These are phyloP conservation scores for Euzophera pinguis DNA, from an alignment of 2,888 invertebrate species.

Conservation along the genomic window DNA sequence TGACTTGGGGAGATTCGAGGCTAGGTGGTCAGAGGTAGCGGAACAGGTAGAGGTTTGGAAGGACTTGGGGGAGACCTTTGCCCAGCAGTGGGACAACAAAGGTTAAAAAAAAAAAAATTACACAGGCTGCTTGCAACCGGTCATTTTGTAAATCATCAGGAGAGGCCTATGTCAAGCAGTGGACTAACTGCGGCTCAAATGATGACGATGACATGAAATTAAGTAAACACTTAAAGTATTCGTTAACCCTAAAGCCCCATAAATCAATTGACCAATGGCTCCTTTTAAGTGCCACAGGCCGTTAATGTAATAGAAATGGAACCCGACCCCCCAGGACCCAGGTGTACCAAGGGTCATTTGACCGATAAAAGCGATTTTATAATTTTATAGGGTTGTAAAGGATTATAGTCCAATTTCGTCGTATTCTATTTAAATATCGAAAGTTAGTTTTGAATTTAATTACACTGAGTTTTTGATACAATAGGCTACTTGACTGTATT, in stretches of 20 bases:
- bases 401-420: neutral
- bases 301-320: slow-evolving; percentile 7
- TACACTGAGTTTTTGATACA: neutral
- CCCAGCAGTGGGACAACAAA: too few species aligned
- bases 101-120: too few species aligned
- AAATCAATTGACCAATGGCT: slow-evolving; percentile 10
- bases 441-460: slow-evolving; percentile 3
- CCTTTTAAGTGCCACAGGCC: slow-evolving; percentile 1
- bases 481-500: too few species aligned
- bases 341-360: neutral
- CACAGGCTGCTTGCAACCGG: too few species aligned
- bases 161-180: too few species aligned
- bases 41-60: too few species aligned
- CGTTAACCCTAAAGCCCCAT: neutral
- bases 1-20: too few species aligned
- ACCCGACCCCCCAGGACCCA: neutral
- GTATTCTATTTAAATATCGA: neutral
- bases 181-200: too few species aligned
- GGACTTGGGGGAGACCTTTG: too few species aligned
- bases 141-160: too few species aligned
- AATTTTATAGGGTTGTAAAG: slow-evolving; percentile 7
- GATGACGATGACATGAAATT: too few species aligned
- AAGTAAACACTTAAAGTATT: neutral
- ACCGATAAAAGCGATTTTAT: slow-evolving; percentile 2
- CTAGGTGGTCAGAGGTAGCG: too few species aligned